Conservation (phyloP, 2,797 vertebrate species). For the Acanthopagrus latus region DNA sequence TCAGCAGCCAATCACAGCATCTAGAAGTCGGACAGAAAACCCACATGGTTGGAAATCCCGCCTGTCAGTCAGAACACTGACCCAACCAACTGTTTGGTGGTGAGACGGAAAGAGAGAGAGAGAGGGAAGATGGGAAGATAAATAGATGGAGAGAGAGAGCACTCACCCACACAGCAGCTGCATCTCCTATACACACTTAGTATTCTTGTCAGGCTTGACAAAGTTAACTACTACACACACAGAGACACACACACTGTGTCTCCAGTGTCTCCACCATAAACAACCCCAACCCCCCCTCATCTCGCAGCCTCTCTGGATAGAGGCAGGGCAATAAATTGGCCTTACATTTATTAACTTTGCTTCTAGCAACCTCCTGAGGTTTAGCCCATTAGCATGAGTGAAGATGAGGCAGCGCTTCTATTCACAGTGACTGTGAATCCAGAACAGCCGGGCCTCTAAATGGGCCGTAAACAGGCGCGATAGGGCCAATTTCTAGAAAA, state of each 20-base stretch:
- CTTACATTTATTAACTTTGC: slow-evolving; percentile 66
- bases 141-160: background rate
- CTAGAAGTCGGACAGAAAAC: slow-evolving; percentile 7
- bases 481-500: slow-evolving; percentile 31
- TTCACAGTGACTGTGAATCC: slow-evolving; percentile 20
- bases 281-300: slow-evolving; percentile 24
- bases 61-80: slow-evolving; percentile 24
- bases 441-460: slow-evolving; percentile 29
- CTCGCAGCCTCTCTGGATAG: slow-evolving; percentile 36
- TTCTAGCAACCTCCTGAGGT: slow-evolving; percentile 53
- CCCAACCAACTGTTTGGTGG: slow-evolving; percentile 18
- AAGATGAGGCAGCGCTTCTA: slow-evolving; percentile 12
- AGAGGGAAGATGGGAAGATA: background rate
- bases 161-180: slow-evolving; percentile 67
- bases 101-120: background rate
- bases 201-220: slow-evolving; percentile 67
- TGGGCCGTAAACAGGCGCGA: slow-evolving; percentile 27
- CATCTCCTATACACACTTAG: slow-evolving; percentile 53
- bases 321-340: slow-evolving; percentile 63
- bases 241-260: slow-evolving; percentile 51
- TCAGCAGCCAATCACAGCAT: slow-evolving; percentile 25
- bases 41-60: slow-evolving; percentile 7
- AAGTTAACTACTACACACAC: slow-evolving; percentile 59
- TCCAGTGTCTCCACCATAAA: slow-evolving; percentile 47
- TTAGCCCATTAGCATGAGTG: slow-evolving; percentile 58